Evolutionary conservation across 2,888 invertebrate species (phyloP).

Genomic region (Drosophila flavopinicola): DNA sequence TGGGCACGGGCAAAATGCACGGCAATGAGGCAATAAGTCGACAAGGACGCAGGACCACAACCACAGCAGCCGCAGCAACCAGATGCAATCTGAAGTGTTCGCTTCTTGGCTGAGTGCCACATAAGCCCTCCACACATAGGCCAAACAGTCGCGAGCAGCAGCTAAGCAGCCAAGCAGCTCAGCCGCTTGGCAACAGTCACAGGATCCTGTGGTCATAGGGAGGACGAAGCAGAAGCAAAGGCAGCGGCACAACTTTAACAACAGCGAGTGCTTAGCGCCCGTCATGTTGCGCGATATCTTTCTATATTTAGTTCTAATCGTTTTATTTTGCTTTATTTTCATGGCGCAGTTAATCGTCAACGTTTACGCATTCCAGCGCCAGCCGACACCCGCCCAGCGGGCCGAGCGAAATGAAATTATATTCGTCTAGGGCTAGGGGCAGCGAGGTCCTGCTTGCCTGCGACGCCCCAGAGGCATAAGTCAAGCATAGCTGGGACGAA

Average conservation of each 20-base stretch:
- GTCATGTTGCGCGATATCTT: conserved; percentile 84
- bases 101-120: conserved; percentile 55
- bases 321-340: conserved; percentile 84
- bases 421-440: conserved; percentile 69
- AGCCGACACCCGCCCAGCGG: conserved; percentile 78
- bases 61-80: conserved; percentile 12
- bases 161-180: conserved; percentile 4
- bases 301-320: conserved; percentile 83
- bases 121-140: conserved; percentile 22
- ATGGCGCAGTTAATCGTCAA: conserved; percentile 84
- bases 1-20: conserved; percentile 35
- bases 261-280: conserved; percentile 44
- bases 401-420: conserved; percentile 82
- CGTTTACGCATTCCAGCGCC: conserved; percentile 83
- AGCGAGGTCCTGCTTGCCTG: background rate
- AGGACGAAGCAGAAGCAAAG: conserved; percentile 4
- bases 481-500: conserved; percentile 32
- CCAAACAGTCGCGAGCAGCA: too few relatives aligned
- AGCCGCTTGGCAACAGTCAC: conserved; percentile 15
- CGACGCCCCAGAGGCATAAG: conserved; percentile 31
- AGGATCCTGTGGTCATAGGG: background rate
- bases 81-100: conserved; percentile 49
- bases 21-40: conserved; percentile 63
- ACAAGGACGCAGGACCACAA: conserved; percentile 13
- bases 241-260: conserved; percentile 1